Conservation (phyloP, 2,797 vertebrate genomes). For the Spatula clypeata region DNA sequence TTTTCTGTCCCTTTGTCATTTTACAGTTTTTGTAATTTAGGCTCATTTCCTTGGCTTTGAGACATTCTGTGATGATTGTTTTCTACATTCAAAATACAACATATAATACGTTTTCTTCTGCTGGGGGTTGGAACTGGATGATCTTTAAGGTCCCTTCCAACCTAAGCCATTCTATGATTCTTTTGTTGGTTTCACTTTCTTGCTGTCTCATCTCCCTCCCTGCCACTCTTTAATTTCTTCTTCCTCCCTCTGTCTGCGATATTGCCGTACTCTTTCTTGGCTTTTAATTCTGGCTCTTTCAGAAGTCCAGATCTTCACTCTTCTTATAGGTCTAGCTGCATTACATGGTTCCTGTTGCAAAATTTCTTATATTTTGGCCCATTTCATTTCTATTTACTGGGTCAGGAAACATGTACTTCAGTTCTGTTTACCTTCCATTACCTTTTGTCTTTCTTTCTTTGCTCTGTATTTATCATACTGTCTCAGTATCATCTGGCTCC, state of each 20-base stretch:
- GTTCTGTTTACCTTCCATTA: neutral
- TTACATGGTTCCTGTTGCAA: neutral
- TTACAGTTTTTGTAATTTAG: neutral
- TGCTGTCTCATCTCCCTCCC: neutral
- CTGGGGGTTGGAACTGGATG: too few species aligned
- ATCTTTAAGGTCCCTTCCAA: too few species aligned
- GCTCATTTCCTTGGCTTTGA: neutral
- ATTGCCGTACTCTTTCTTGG: neutral
- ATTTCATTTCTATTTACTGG: neutral
- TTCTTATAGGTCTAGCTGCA: neutral
- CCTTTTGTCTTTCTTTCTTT: neutral
- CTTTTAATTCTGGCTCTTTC: neutral
- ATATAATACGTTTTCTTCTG: neutral
- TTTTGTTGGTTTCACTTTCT: neutral
- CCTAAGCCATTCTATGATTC: too few species aligned
- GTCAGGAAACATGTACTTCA: neutral
- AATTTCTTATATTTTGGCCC: neutral
- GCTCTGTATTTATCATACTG: neutral
- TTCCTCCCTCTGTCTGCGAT: neutral
- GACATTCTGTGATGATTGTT: neutral
- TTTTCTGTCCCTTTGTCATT: neutral
- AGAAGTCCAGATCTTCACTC: neutral
- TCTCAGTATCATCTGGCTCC: neutral
- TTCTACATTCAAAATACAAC: neutral
- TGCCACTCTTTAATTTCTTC: neutral